Base-by-base conservation (phyloP, 2,888 invertebrate species). In the Parnassius mnemosyne region DNA sequence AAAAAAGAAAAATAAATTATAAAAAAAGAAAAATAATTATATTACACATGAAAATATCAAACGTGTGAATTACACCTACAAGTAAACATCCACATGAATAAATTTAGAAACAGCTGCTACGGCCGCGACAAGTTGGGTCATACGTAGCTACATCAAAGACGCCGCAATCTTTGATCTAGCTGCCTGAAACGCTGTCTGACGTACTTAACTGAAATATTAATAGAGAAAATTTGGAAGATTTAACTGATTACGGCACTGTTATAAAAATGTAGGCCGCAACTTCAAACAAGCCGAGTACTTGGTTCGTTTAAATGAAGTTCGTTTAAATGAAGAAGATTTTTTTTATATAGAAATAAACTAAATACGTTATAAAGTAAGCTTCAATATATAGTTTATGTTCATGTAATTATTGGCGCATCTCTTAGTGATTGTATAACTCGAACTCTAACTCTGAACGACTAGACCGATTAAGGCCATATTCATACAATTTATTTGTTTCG, bases 151-250 rank as follows among this genome's bases (percentile, higher is more conserved):
- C 81, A 83, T 89, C 87, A 89, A 88, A 89, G 83, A 64, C 70
- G 71, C 76, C 83, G 80, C 70, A 71, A 68, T 71, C 84, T 87
- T 88, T 88, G 84, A 89, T 83, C 80, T 83, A 74, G 75, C 78
- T 81, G 81, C 69, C 76, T 76, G 74, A 80, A 79, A 76, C 71
- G 53, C 57, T 46, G 16, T 54, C 53, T 47, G 57, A 65, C 61
- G 64, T 60, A 68, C 69, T 67, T 70, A 71, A 69, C 68, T 70
- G 68, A 68, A 69, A 69, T 68, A 72, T 73, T 68, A 71, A 69
- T 65, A 68, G 59, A 60, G 47, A 57, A 66, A 61, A 55, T 61
- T 60, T 43, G 52, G 42, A 57, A 34, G 34, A 53, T 49, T 41
- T 46, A 10, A 50, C 50, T 47, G 59, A 61, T 65, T 61, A 58